phyloP scores from a whole-genome alignment of 2,113 vertebrate species.

The Microcebus lehilahytsara region DNA sequence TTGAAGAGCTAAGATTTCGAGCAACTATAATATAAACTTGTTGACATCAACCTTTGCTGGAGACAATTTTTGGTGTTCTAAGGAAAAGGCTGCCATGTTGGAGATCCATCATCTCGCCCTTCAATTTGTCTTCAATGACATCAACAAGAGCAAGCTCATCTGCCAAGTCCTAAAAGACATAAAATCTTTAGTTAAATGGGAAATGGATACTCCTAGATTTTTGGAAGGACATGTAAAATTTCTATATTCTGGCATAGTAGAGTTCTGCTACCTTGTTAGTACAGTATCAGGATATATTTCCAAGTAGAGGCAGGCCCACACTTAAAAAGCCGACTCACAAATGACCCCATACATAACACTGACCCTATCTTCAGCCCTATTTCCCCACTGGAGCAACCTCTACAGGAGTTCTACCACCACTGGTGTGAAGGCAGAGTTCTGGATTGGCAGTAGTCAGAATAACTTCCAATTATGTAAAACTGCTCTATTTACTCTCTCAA shows the following conservation, averaged over 20 bases:
- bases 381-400: neutral
- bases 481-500: neutral
- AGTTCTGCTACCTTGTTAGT: neutral
- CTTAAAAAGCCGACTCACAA: neutral
- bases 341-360: neutral
- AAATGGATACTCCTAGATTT: neutral
- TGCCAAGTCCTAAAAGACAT: slow-evolving; percentile 90
- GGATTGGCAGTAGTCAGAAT: neutral
- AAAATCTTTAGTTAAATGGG: slow-evolving; percentile 14
- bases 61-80: slow-evolving; percentile 96
- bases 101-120: slow-evolving; percentile 97
- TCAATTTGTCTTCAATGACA: slow-evolving; percentile 98
- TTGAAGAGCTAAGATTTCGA: neutral
- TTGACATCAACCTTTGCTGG: slow-evolving; percentile 91
- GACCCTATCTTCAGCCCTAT: neutral
- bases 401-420: neutral
- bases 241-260: neutral
- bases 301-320: neutral
- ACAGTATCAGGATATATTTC: neutral
- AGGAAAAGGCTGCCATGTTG: slow-evolving; percentile 99
- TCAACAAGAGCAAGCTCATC: slow-evolving; percentile 98
- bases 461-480: neutral
- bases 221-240: neutral
- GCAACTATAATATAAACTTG: neutral
- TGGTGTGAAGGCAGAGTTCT: neutral